Base-by-base conservation (phyloP, 2,797 vertebrate genomes). In the Lepus oiostolus region DNA sequence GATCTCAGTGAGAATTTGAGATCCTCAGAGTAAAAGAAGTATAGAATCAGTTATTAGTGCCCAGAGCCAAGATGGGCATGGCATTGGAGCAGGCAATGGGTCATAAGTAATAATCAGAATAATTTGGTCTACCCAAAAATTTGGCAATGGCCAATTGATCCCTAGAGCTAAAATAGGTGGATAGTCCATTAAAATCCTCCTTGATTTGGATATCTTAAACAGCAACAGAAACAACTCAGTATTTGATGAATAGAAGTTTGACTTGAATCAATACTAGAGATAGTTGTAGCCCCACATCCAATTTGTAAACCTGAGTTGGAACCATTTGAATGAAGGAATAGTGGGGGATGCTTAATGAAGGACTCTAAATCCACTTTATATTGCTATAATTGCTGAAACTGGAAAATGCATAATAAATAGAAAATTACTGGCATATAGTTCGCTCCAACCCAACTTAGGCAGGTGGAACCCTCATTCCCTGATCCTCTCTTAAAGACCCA, bases 41-140 rank as follows among this genome's bases (percentile, higher is more conserved):
- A 90, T 90, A 88, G 12, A 84, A 79, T 32, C 75, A 38, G 2
- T 85, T 85, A 68, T 65, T 58, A 81, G 58, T 68, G 0, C n/a
- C 52, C 8, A 62, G 54, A 92, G 62, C 3, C 60, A 86, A 90
- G 52, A 58, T 32, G 5, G 30, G 3, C 32, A 30, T 67, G 14
- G 35, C 88, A 52, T 28, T 32, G 58, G 13, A 28, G 35, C 75
- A 68, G 42, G 4, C 17, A 93, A 5, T 2, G 67, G 26, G 22
- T 1, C 22, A 74, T 28, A 82, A 67, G 7, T 86, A 26, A 5
- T 84, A 91, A 91, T 77, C 54, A 86, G 38, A 93, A 92, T 84
- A 90, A 84, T 91, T 79, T 91, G 7, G 79, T 79, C 5, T 70
- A 21, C 5, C n/a, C 84, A 22, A 58, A 94, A 85, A 94, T 84